These are phyloP conservation scores for Diarsia dahlii DNA, from an alignment of 2,888 invertebrate genomes.

Conservation along the genomic window DNA sequence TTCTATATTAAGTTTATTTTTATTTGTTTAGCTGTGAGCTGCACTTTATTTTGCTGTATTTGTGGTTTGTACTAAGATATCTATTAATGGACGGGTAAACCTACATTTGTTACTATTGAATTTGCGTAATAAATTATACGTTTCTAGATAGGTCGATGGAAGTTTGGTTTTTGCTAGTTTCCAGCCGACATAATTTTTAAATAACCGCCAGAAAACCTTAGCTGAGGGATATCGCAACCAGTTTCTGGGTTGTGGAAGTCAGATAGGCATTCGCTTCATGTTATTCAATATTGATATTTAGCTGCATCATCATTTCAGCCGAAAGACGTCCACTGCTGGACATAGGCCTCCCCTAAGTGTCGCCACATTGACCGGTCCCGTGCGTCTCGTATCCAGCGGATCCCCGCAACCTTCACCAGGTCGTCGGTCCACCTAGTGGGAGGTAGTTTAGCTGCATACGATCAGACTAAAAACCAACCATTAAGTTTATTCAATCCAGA, in stretches of 20 bases:
- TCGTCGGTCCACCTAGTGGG: too few species aligned
- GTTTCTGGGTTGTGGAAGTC: background rate
- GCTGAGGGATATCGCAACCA: background rate
- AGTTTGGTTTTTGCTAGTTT: background rate
- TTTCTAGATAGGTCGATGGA: background rate
- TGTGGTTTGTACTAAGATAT: slow-evolving; percentile 17
- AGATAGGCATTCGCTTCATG: background rate
- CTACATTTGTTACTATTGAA: slow-evolving; percentile 2
- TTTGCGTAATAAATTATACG: background rate
- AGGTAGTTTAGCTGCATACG: background rate
- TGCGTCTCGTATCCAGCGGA: too few species aligned
- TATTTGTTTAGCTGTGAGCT: slow-evolving; percentile 57
- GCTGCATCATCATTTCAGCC: too few species aligned
- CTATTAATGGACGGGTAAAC: background rate
- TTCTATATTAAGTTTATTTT: slow-evolving; percentile 68
- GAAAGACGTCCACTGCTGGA: too few species aligned
- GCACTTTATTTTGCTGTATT: slow-evolving; percentile 35
- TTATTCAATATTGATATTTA: background rate
- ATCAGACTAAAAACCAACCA: background rate
- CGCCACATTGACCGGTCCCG: too few species aligned
- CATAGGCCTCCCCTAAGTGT: too few species aligned
- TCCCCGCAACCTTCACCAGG: too few species aligned
- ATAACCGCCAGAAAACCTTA: background rate
- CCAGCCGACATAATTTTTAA: background rate
- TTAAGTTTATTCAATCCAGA: too few species aligned